Conservation (phyloP, 2,888 invertebrate genomes). For the Agrilus biguttatus region DNA sequence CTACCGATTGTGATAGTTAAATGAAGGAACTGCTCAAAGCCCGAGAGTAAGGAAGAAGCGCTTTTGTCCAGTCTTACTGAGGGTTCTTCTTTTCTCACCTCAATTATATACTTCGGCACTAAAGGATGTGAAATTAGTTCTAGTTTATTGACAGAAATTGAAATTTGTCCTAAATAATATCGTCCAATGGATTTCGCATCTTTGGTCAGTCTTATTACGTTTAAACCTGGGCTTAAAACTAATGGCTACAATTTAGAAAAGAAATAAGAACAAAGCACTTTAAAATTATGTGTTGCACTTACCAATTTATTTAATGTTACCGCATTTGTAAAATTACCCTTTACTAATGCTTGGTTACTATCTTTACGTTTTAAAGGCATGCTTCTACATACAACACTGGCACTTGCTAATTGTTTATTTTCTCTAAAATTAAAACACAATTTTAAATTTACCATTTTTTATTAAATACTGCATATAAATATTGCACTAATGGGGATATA, state of each 20-base stretch:
- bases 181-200: conserved; percentile 50
- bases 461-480: too few species aligned
- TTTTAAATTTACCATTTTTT: too few species aligned
- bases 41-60: conserved; percentile 62
- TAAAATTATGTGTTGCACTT: conserved; percentile 10
- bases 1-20: conserved; percentile 67
- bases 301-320: conserved; percentile 22
- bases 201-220: conserved; percentile 45
- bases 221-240: conserved; percentile 43
- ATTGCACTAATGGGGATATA: too few species aligned
- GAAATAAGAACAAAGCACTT: background rate
- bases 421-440: conserved; percentile 27
- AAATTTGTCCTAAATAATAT: conserved; percentile 58
- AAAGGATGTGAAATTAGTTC: conserved; percentile 57
- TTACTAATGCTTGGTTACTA: conserved; percentile 34
- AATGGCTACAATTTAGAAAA: conserved; percentile 21
- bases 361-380: conserved; percentile 52
- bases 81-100: conserved; percentile 30
- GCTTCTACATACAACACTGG: conserved; percentile 55
- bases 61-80: conserved; percentile 36
- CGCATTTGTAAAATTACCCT: conserved; percentile 19
- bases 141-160: conserved; percentile 48
- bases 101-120: conserved; percentile 35
- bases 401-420: conserved; percentile 63
- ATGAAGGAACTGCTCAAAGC: conserved; percentile 63